Percentiles rank a stretch among this genome's conserved stretches.
Conservation (phyloP, 2,113 vertebrate genomes). For the Struthidea cinerea region DNA sequence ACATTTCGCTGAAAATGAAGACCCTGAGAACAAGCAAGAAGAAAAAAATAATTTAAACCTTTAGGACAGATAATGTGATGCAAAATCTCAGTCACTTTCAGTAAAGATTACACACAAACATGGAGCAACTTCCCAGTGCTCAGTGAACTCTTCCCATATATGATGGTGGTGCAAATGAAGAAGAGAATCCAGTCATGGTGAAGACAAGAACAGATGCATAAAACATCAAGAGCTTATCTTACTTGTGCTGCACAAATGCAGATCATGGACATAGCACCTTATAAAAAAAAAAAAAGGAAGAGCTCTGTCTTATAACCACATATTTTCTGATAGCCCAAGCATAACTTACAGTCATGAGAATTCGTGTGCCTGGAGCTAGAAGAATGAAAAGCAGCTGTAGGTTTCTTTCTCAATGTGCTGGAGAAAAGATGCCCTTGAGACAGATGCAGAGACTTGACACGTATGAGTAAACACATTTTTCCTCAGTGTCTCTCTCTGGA, state of each 20-base stretch:
- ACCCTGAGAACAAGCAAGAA: conserved; percentile 63
- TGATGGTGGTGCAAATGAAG: neutral
- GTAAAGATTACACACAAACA: neutral
- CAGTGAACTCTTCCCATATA: neutral
- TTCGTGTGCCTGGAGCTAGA: neutral
- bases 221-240: neutral
- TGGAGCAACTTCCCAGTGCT: neutral
- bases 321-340: neutral
- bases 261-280: neutral
- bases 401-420: neutral
- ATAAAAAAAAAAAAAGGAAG: neutral
- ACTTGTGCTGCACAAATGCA: neutral
- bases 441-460: neutral
- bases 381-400: neutral
- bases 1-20: conserved; percentile 76
- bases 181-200: neutral
- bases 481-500: neutral
- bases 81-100: neutral
- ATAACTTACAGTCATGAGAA: neutral
- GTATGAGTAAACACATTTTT: neutral
- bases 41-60: neutral
- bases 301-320: neutral
- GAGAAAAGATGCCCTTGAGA: neutral
- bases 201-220: neutral
- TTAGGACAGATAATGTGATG: neutral